Evolutionary conservation across 2,797 vertebrate genomes (phyloP), one percentile per base, ranked within the genome.

Genomic region (Sebastes reedi): DNA sequence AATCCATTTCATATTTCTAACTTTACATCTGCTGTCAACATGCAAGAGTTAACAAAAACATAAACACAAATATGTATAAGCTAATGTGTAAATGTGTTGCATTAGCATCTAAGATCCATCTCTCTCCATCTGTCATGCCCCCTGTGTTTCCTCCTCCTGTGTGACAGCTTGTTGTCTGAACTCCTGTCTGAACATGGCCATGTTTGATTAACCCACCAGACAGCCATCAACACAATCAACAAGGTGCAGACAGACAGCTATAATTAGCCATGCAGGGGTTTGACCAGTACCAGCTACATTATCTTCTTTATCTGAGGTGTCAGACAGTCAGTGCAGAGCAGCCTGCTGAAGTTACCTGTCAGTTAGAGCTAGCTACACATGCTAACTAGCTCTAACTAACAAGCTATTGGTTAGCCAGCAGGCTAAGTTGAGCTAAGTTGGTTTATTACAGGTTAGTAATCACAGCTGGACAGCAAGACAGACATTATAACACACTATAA

Each of bases 361-460:
- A 59, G 52, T 55, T 8, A 34, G 34, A 39, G 58, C 52, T 6
- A 25, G 77, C 79, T 83, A 76, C 2, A 74, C 72, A 16, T 8
- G 59, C 2, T 27, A 82, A 59, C 77, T 24, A 52, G 36, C 36
- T 39, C 36, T 76, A 80, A 39, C 79, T 75, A 61, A 46, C 55
- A 12, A 54, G 56, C 34, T 29, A 29, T 5, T 22, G 75, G 79
- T 78, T 87, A 83, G 88, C 79, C 67, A 65, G 75, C 79, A 81
- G 85, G 89, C 90, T 68, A 72, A 83, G 85, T 90, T 90, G 32
- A 32, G 86, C 90, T 91, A 79, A 89, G 83, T 92, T 89, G 77
- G 75, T 75, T 70, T 72, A 83, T 88, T 42, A 83, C 85, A 85
- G 70, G 77, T 85, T 84, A 80, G 52, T 83, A 76, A 39, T 39